Evolutionary conservation across 2,797 vertebrate genomes (phyloP), one percentile per base, ranked within the genome.

Genomic region (Siniperca scherzeri): DNA sequence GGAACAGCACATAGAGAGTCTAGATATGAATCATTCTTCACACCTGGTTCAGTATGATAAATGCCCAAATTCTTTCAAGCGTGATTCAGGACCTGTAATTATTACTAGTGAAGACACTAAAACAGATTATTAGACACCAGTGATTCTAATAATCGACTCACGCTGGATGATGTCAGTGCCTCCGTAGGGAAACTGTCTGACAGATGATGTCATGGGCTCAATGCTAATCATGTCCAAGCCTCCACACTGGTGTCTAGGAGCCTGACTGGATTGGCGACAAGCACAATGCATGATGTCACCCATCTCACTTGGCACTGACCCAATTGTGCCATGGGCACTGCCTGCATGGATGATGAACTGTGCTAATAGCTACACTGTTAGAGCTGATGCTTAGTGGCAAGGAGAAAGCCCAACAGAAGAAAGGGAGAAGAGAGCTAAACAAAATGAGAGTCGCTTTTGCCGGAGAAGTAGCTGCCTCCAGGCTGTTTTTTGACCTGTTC

Each of bases 221-320:
- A 33, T 38, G 25, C 87, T 93, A 92, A 93, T 94, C 82, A 85
- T 46, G 78, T 87, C 74, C 81, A 25, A 44, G 84, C 68, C 77
- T 87, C 80, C 78, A 76, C 82, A 70, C 56, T 77, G 73, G 79
- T 80, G 91, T 90, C 89, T 92, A 67, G 80, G 81, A 85, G 88
- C 76, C 84, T 87, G 84, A 91, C 87, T 87, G 88, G 87, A 90
- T 90, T 83, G 89, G 83, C 71, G 67, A 89, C 77, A 59, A 78
- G 77, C 87, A 89, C 89, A 79, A 81, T 79, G 83, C 85, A 88
- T 94, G 91, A 95, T 92, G 92, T 95, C 92, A 94, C 88, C 86
- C 82, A 82, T 91, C 89, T 88, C 86, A 88, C 74, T 89, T 94
- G 93, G 92, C 89, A 30, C 60, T 81, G 78, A 72, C 89, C 92